A percentile compares a stretch with the other conserved stretches of the same genome.
These are phyloP conservation scores for Myzus persicae DNA, from an alignment of 1,140 invertebrate species.

Conservation along the genomic window DNA sequence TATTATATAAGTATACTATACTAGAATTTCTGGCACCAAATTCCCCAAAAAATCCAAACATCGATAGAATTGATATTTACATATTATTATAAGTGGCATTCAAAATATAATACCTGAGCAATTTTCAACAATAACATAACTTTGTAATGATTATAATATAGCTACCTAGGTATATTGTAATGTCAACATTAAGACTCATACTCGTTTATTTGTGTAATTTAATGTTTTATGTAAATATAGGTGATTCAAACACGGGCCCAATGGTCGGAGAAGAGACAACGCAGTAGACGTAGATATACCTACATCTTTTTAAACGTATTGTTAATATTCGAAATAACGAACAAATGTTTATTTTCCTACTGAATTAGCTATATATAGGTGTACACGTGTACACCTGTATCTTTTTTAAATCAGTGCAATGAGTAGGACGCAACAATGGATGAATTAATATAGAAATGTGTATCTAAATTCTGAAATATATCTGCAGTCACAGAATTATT, in stretches of 20 bases:
- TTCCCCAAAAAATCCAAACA: neutral
- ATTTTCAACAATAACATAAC: neutral
- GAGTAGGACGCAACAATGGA: constrained; percentile 29
- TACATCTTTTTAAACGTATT: neutral
- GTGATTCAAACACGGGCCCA: too few relatives aligned
- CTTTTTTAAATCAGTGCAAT: constrained; percentile 14
- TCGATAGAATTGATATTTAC: neutral
- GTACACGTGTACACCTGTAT: neutral
- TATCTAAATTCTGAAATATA: neutral
- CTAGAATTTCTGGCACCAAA: neutral
- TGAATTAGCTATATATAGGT: neutral
- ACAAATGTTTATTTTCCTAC: neutral
- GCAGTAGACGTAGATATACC: neutral
- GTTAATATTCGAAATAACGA: neutral
- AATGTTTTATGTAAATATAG: neutral
- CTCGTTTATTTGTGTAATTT: neutral
- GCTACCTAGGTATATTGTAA: neutral
- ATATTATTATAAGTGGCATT: neutral
- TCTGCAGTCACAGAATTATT: neutral
- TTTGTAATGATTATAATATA: neutral
- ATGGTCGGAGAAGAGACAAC: neutral
- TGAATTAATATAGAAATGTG: constrained; percentile 22
- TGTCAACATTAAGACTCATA: neutral
- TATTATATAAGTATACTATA: neutral
- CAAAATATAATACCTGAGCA: neutral